Evolutionary conservation across 1,140 invertebrate species (phyloP), one percentile per base, ranked within the genome.

Genomic region (Palaemon carinicauda): DNA sequence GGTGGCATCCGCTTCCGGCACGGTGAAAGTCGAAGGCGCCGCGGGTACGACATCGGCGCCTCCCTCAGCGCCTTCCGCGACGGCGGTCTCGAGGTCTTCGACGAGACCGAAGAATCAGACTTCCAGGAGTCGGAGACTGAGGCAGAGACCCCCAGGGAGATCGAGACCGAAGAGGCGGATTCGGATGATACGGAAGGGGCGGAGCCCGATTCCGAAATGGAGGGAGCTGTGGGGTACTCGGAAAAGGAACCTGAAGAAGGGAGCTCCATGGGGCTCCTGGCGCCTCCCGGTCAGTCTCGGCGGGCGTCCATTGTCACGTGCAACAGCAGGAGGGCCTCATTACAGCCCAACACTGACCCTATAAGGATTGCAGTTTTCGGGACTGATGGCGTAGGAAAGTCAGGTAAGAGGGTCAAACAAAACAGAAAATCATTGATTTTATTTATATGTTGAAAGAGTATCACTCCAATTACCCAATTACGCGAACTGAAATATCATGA

Each of bases 41-140:
- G 52, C 19, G 71, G 82, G n/a, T 29, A 52, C 17, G 54, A 84
- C 82, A 75, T 75, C 50, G 52, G 82, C 21, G 29, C 82, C n/a
- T 71, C 83, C 15, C 53, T 86, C 33, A 71, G 19, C 50, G 60
- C 75, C 50, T 75, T 73, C 27, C 33, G 71, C 24, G 82, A 83
- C 31, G 31, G 50, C 41, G 54, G 74, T 33, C 75, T 86, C n/a
- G 83, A 78, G 27, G 75, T 71, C 31, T 86, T 80, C 77, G 83
- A 86, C 75, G 83, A 86, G 60, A 86, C 74, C 15, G 83, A 86
- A 27, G 83, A 86, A 29, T 80, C 77, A 15, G 83, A 86, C 54
- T 84, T 84, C 54, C 82, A 84, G 52, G 82, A 84, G 27, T 84
- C 82, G 4, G 82, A 84, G 52, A 74, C 82, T 0, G 77, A 86